Base-by-base conservation (phyloP, 2,888 invertebrate genomes). In the Hemithea aestivaria region DNA sequence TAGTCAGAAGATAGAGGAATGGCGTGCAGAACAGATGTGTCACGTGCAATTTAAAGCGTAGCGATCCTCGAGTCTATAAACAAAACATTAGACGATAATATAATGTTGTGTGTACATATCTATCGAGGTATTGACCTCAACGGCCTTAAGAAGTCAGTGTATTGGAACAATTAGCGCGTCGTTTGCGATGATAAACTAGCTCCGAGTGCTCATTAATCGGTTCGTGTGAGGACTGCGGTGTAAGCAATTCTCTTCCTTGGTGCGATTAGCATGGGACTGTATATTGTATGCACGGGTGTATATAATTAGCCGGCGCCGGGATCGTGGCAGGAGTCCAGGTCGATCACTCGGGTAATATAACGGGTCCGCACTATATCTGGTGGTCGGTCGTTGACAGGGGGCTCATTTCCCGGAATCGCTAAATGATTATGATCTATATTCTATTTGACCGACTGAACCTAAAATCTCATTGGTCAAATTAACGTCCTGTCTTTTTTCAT, bases 281-380 rank as follows among this genome's bases (percentile, higher is more conserved):
- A 66, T 73, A 66, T 79, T 62, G 63, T 73, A 54, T 67, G 63
- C 59, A 56, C 53, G 51, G 49, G 59, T 53, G 64, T 65, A 64
- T 80, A 81, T 81, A 80, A 82, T 83, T 81, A 84, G 75, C 66
- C 53, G 68, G 71, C 72, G 76, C 66, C 68, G 66, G 68, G 73
- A 69, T 66, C 64, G 72, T 81, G 82, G 83, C 84, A 80, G 68
- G 65, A 77, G 79, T 78, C 83, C 83, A 83, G 81, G 73, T 81
- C 79, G 83, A 82, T 81, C 84, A 82, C 74, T 83, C 79, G 81
- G 79, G 72, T 78, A 64, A 56, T 62, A 54, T 67, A 84, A 77
- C 80, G 77, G 78, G 72, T 71, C 62, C 72, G 56, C 66, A 73
- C 78, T 79, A 73, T 79, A 82, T 79, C 71, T 71, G 74, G 69